These are phyloP conservation scores for Agrilus planipennis DNA, from an alignment of 1,140 invertebrate species.

Conservation along the genomic window DNA sequence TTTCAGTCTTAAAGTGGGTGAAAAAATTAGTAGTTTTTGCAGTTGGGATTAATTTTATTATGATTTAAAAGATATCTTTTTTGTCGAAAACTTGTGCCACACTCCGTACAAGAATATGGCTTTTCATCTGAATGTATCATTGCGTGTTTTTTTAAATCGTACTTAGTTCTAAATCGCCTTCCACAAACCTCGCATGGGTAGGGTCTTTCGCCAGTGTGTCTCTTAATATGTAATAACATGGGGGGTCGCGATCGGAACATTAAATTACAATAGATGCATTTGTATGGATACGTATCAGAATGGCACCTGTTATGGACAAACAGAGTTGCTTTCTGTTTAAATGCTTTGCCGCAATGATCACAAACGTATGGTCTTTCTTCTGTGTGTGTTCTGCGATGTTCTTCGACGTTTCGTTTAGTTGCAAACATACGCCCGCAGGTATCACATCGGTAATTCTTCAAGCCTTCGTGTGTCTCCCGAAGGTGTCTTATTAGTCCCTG, in stretches of 20 bases:
- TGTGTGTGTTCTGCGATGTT: slow-evolving; percentile 34
- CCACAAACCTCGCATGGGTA: slow-evolving; percentile 49
- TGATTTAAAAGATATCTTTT: slow-evolving; percentile 40
- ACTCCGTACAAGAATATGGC: slow-evolving; percentile 36
- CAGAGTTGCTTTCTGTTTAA: slow-evolving; percentile 43
- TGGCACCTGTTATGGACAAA: slow-evolving; percentile 43
- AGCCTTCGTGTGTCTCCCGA: slow-evolving; percentile 48
- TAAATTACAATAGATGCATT: slow-evolving; percentile 49
- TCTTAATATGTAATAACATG: slow-evolving; percentile 43
- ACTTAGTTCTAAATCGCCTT: slow-evolving; percentile 34
- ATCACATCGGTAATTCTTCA: slow-evolving; percentile 45
- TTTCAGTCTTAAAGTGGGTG: neutral
- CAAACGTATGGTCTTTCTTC: slow-evolving; percentile 43
- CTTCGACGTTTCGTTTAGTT: slow-evolving; percentile 37
- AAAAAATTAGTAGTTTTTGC: slow-evolving; percentile 1
- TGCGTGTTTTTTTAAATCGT: slow-evolving; percentile 41
- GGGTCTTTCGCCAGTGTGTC: slow-evolving; percentile 55
- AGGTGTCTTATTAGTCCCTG: slow-evolving; percentile 48
- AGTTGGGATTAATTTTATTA: slow-evolving; percentile 33
- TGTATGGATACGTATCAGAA: slow-evolving; percentile 41
- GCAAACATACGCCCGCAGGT: slow-evolving; percentile 41
- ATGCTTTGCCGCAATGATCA: slow-evolving; percentile 43
- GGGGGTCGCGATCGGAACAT: slow-evolving; percentile 46
- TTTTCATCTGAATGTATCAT: slow-evolving; percentile 40
- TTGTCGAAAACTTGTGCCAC: slow-evolving; percentile 34